These are phyloP conservation scores for Diarsia brunnea DNA, from an alignment of 2,888 invertebrate species.

Conservation along the genomic window DNA sequence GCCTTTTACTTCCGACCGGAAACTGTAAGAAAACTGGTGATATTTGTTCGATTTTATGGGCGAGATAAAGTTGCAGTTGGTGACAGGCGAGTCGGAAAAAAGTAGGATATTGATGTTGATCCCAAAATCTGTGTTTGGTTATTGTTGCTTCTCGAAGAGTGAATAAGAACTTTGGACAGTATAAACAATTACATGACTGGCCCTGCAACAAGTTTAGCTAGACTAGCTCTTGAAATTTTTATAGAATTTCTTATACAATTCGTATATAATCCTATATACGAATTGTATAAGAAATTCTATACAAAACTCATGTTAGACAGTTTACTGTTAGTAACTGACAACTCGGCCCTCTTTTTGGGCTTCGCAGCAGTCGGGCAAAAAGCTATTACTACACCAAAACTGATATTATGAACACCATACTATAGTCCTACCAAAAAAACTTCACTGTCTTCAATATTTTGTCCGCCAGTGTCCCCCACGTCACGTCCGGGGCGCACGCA, in stretches of 20 bases:
- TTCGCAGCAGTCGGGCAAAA: not conserved
- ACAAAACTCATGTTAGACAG: too few relatives aligned
- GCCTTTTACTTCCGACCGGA: constrained; percentile 66
- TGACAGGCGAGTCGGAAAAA: not conserved
- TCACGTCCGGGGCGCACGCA: constrained; percentile 66
- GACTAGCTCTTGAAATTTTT: not conserved
- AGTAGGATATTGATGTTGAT: not conserved
- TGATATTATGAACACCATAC: not conserved
- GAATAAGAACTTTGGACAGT: not conserved
- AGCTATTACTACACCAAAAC: not conserved
- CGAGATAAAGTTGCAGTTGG: not conserved
- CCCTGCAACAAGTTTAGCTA: too few relatives aligned
- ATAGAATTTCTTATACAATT: too few relatives aligned
- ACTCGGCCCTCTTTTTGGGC: not conserved
- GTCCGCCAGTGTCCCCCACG: constrained; percentile 50
- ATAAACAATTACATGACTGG: not conserved
- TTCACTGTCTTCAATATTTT: constrained; percentile 3
- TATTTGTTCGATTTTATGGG: constrained; percentile 33
- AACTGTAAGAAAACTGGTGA: constrained; percentile 40
- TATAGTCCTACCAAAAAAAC: not conserved
- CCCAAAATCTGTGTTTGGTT: not conserved
- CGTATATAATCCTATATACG: too few relatives aligned
- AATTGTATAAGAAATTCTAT: too few relatives aligned
- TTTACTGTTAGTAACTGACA: too few relatives aligned
- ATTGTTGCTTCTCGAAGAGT: not conserved